These are phyloP conservation scores for Montipora foliosa DNA, from an alignment of 64 coral and sea anemone species.

Conservation along the genomic window DNA sequence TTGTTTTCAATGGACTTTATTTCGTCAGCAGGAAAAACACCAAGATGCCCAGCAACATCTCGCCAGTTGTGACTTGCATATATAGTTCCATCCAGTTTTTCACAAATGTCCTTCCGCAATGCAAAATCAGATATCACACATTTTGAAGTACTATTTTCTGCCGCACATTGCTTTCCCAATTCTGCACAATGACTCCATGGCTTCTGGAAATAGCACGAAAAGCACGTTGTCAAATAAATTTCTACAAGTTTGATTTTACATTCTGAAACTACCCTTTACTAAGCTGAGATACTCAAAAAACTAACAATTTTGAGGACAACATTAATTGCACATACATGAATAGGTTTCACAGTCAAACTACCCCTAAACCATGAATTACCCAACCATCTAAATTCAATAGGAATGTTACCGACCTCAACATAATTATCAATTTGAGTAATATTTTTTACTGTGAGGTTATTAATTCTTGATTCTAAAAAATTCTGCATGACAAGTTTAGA, in stretches of 20 bases:
- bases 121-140: slow-evolving; percentile 2
- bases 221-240: background rate
- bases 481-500: no score
- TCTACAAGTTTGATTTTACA: background rate
- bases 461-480: no score
- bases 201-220: background rate
- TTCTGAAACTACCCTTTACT: no score
- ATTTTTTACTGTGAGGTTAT: no score
- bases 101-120: slow-evolving; percentile 30
- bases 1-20: slow-evolving; percentile 38
- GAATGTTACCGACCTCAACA: no score
- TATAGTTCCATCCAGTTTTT: slow-evolving; percentile 20
- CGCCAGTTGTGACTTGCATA: slow-evolving; percentile 50
- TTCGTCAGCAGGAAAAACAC: slow-evolving; percentile 34
- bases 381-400: no score
- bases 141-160: background rate
- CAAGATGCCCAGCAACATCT: slow-evolving; percentile 51
- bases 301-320: no score
- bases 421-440: background rate
- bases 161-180: background rate
- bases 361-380: no score
- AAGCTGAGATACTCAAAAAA: no score
- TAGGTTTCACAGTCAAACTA: no score
- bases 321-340: no score
- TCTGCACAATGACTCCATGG: background rate